Evolutionary conservation across 2,113 vertebrate genomes (phyloP), one percentile per base, ranked within the genome.

Genomic region (Gobiocypris rarus): DNA sequence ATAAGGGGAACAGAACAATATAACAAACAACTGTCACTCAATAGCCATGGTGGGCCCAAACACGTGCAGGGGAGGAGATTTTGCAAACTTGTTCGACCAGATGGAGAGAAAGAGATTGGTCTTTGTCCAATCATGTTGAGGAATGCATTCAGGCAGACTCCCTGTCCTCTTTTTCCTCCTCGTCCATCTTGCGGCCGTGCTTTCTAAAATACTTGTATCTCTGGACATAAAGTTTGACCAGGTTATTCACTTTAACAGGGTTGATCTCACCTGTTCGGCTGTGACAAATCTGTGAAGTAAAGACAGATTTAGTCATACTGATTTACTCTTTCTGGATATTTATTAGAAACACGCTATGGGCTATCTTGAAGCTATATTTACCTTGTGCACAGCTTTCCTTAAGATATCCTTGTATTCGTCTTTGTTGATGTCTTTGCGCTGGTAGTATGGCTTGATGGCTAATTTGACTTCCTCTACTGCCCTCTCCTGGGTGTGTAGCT

Each of bases 341-440:
- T 24, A 41, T 69, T 38, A 41, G 19, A 22, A 41, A 19, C 73
- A 38, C 2, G 0, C 14, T 10, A 24, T 26, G 11, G 45, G 7
- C 24, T 9, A n/a, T 41, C 54, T 34, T 81, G 83, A 19, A 34
- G 41, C 26, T 15, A 41, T 17, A 10, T 82, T 87, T 85, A 97
- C 97, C 96, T 98, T 98, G 88, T 98, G 97, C 82, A 98, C 97
- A 3, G 97, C 97, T 90, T 98, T 97, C 87, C 97, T 93, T 85
- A 98, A 93, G 86, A 98, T 98, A 91, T 97, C 97, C 86, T 98
- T 97, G 90, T 98, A 98, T 26, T 98, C 97, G 0, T 97, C 96
- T 93, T 98, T 98, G 87, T 95, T 97, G 91, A 98, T 98, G 91
- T 98, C 97, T 89, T 98, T 98, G 83, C 96, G 96, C 91, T 98